A percentile compares a stretch with the other conserved stretches of the same genome.
phyloP scores from a whole-genome alignment of 2,888 invertebrate species.

The Acheta domesticus region DNA sequence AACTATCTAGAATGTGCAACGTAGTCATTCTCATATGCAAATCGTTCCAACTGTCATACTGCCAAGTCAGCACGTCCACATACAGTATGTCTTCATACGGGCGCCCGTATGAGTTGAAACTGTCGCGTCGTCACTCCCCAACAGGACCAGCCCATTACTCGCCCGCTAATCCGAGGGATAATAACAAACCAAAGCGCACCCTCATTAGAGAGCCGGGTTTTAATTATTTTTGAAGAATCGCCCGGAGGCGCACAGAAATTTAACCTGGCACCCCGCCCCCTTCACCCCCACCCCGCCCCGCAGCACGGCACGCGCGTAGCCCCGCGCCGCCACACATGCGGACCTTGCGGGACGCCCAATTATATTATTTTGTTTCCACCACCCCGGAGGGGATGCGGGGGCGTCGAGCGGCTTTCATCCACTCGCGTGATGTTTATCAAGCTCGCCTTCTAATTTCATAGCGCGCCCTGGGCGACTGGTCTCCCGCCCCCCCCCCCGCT shows the following conservation, averaged over 20 bases:
- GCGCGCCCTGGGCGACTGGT: not conserved
- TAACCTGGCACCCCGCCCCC: not conserved
- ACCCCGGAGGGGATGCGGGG: not conserved
- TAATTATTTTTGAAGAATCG: slow-evolving; percentile 8
- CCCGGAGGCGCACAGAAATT: slow-evolving; percentile 5
- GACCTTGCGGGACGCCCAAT: not conserved
- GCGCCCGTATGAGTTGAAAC: no score
- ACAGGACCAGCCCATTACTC: not conserved
- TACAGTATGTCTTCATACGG: no score
- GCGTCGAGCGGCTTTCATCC: not conserved
- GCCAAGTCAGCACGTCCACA: no score
- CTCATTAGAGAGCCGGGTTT: not conserved
- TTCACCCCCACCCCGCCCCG: not conserved
- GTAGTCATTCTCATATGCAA: no score
- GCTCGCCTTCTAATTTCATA: slow-evolving; percentile 10
- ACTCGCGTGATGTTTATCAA: not conserved
- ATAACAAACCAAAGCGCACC: not conserved
- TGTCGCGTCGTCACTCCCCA: no score
- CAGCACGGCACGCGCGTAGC: not conserved
- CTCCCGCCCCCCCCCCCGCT: no score
- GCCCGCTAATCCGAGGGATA: not conserved
- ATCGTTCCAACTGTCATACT: no score
- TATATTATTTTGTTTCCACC: slow-evolving; percentile 8
- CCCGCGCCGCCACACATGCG: not conserved
- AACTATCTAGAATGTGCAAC: no score